These are phyloP conservation scores for Agriopis marginaria DNA, from an alignment of 2,888 invertebrate genomes.

Conservation along the genomic window DNA sequence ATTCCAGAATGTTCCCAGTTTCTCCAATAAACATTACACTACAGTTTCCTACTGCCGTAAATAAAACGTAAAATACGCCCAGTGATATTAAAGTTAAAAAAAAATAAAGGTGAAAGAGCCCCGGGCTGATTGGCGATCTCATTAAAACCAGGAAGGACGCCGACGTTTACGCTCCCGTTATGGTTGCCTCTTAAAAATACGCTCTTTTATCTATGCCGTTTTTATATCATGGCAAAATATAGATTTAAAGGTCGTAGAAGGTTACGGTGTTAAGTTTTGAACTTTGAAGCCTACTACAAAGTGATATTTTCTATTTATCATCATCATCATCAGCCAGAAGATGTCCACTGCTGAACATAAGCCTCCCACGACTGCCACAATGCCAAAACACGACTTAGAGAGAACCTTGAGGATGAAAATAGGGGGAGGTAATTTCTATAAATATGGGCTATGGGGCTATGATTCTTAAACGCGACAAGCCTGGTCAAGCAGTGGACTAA, in stretches of 20 bases:
- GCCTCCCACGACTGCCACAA: too few relatives aligned
- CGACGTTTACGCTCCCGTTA: constrained; percentile 64
- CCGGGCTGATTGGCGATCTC: constrained; percentile 75
- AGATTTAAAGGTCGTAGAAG: background rate
- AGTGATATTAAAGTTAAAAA: constrained; percentile 36
- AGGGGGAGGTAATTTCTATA: too few relatives aligned
- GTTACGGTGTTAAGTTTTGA: background rate
- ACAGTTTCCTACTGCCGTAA: constrained; percentile 13
- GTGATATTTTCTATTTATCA: too few relatives aligned
- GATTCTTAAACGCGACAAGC: too few relatives aligned
- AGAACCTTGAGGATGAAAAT: too few relatives aligned
- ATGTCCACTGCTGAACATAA: too few relatives aligned
- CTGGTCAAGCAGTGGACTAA: too few relatives aligned
- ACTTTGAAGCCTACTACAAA: background rate
- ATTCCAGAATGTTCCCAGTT: background rate
- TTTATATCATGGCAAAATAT: constrained; percentile 40
- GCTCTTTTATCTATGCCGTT: constrained; percentile 47
- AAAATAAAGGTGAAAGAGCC: constrained; percentile 48
- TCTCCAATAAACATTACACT: constrained; percentile 17
- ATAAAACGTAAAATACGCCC: constrained; percentile 35
- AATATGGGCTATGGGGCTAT: too few relatives aligned
- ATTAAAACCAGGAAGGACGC: constrained; percentile 78
- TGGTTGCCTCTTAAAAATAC: constrained; percentile 47
- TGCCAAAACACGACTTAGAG: too few relatives aligned
- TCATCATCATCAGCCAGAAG: too few relatives aligned